A percentile compares a stretch with the other conserved stretches of the same genome.
phyloP scores from a whole-genome alignment of 1,140 invertebrate species.

The Polypedilum pembai region DNA sequence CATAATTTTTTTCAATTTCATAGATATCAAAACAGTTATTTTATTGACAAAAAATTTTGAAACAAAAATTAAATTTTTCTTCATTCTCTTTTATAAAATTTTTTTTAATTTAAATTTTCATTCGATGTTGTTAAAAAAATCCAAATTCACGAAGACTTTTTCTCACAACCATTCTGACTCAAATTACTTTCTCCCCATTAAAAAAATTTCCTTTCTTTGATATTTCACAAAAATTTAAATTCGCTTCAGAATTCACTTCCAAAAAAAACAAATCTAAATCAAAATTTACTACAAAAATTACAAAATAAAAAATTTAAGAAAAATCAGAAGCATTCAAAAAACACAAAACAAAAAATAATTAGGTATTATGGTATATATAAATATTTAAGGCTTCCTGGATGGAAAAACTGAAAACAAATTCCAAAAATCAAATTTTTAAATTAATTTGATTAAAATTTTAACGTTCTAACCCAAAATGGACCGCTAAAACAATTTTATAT shows the following conservation, averaged over 20 bases:
- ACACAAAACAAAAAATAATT: not conserved
- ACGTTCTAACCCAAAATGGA: not conserved
- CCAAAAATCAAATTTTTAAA: not conserved
- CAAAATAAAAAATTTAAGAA: not conserved
- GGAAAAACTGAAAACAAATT: not conserved
- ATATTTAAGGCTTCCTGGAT: slow-evolving; percentile 26
- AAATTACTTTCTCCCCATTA: too few relatives aligned
- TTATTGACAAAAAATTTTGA: too few relatives aligned
- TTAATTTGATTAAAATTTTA: not conserved
- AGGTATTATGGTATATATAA: slow-evolving; percentile 28
- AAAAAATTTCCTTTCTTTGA: too few relatives aligned
- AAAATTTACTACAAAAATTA: not conserved
- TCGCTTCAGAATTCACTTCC: slow-evolving; percentile 3
- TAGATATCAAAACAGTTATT: too few relatives aligned
- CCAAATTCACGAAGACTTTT: too few relatives aligned
- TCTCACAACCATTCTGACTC: too few relatives aligned
- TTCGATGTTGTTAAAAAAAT: too few relatives aligned
- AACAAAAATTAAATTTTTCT: too few relatives aligned
- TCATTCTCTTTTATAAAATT: too few relatives aligned
- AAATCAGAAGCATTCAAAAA: not conserved
- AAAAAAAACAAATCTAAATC: not conserved
- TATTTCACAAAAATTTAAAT: not conserved
- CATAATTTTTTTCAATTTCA: too few relatives aligned
- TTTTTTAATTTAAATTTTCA: too few relatives aligned
- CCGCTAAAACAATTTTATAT: too few relatives aligned